Conservation (phyloP, 2,888 invertebrate species). For the Crepidodera aurea region DNA sequence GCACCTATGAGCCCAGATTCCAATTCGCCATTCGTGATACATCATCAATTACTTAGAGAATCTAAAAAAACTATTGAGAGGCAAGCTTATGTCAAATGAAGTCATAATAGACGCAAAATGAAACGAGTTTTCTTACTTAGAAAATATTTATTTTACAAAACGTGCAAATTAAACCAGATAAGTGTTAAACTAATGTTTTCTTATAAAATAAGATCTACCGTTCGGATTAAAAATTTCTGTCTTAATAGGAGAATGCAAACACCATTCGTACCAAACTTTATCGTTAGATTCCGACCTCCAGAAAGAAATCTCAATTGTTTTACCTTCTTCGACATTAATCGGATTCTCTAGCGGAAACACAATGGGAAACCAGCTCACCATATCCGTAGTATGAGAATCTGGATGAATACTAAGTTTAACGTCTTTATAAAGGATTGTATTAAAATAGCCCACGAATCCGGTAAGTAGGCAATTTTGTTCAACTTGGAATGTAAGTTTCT, state of each 20-base stretch:
- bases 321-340: slow-evolving; percentile 73
- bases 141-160: slow-evolving; percentile 7
- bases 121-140: too few relatives aligned
- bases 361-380: slow-evolving; percentile 99
- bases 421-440: slow-evolving; percentile 84
- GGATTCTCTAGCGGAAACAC: slow-evolving; percentile 85
- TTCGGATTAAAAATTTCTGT: slow-evolving; percentile 74
- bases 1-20: too few relatives aligned
- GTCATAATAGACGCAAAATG: too few relatives aligned
- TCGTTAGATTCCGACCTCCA: slow-evolving; percentile 84
- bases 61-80: too few relatives aligned
- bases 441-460: slow-evolving; percentile 97
- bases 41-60: too few relatives aligned
- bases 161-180: background rate
- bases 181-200: slow-evolving; percentile 55
- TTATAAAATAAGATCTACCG: slow-evolving; percentile 77
- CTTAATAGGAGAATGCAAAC: slow-evolving; percentile 69
- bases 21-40: too few relatives aligned
- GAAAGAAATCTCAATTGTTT: slow-evolving; percentile 79
- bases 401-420: slow-evolving; percentile 91
- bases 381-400: slow-evolving; percentile 84
- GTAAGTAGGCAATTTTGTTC: slow-evolving; percentile 83
- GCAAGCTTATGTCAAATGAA: too few relatives aligned
- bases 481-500: slow-evolving; percentile 72
- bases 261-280: slow-evolving; percentile 98